These are phyloP conservation scores for Neodontobutis hainanensis DNA, from an alignment of 2,113 vertebrate genomes.

Conservation along the genomic window DNA sequence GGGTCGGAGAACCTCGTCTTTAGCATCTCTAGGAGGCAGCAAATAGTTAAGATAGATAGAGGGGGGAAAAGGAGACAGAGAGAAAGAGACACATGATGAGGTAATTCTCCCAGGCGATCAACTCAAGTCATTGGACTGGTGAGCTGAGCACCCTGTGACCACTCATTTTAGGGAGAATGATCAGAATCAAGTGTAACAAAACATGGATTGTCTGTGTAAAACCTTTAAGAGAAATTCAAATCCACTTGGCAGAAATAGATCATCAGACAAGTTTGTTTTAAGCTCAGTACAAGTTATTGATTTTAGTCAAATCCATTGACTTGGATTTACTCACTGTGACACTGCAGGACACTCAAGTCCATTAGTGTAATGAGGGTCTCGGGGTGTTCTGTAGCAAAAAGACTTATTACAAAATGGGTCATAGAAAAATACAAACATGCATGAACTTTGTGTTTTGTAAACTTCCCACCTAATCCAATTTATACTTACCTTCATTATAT, in stretches of 20 bases:
- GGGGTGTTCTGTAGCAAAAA: constrained; percentile 58
- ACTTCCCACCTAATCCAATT: constrained; percentile 45
- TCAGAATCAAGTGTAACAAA: neutral
- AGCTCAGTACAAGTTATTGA: constrained; percentile 16
- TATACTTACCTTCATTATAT: constrained; percentile 46
- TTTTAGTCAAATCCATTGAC: constrained; percentile 20
- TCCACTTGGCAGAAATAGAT: neutral
- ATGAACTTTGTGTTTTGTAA: constrained; percentile 37
- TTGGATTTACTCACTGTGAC: constrained; percentile 5
- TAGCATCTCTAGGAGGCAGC: constrained; percentile 78
- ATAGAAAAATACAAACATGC: constrained; percentile 8
- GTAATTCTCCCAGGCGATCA: constrained; percentile 38
- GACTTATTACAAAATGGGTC: neutral
- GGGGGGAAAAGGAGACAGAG: constrained; percentile 54
- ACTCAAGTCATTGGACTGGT: constrained; percentile 23
- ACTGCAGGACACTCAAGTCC: constrained; percentile 6
- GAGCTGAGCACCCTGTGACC: constrained; percentile 69
- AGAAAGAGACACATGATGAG: constrained; percentile 72
- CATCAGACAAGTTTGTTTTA: constrained; percentile 11
- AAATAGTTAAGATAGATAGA: constrained; percentile 66
- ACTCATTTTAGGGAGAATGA: constrained; percentile 49
- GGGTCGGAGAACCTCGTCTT: constrained; percentile 77
- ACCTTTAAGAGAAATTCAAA: neutral
- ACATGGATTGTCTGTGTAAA: neutral
- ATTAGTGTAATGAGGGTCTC: constrained; percentile 59